These are phyloP conservation scores for Cecropterus lyciades DNA, from an alignment of 1,140 invertebrate species.

Conservation along the genomic window DNA sequence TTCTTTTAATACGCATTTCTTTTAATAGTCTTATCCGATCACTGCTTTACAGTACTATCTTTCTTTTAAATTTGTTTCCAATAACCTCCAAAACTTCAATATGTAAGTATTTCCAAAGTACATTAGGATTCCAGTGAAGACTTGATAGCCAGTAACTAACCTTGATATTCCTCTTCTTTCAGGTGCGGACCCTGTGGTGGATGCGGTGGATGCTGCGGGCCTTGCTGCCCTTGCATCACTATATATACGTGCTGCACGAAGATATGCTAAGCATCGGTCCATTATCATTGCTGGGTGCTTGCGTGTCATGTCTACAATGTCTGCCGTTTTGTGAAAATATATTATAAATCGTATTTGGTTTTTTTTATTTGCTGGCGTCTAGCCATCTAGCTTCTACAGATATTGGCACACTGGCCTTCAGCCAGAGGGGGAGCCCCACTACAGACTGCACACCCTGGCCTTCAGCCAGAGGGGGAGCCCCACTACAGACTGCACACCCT, in stretches of 20 bases:
- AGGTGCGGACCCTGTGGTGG: constrained; percentile 63
- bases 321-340: constrained; percentile 49
- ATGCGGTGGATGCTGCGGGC: constrained; percentile 57
- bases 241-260: constrained; percentile 78
- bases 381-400: no score
- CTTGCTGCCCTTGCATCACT: constrained; percentile 66
- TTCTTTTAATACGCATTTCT: not conserved
- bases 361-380: not conserved
- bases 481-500: not conserved
- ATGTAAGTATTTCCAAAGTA: constrained; percentile 48
- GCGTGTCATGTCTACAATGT: constrained; percentile 35
- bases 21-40: constrained; percentile 1
- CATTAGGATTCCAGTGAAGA: no score
- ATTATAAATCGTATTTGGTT: constrained; percentile 21
- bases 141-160: not conserved
- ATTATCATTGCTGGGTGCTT: constrained; percentile 21
- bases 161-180: constrained; percentile 21
- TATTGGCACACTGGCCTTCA: no score
- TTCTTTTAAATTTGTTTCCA: not conserved
- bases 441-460: not conserved
- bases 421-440: no score
- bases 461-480: not conserved
- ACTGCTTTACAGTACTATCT: not conserved
- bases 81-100: constrained; percentile 35
- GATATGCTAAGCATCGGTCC: constrained; percentile 56